Base-by-base conservation (phyloP, 2,888 invertebrate genomes). In the Acanthoscelides obtectus region DNA sequence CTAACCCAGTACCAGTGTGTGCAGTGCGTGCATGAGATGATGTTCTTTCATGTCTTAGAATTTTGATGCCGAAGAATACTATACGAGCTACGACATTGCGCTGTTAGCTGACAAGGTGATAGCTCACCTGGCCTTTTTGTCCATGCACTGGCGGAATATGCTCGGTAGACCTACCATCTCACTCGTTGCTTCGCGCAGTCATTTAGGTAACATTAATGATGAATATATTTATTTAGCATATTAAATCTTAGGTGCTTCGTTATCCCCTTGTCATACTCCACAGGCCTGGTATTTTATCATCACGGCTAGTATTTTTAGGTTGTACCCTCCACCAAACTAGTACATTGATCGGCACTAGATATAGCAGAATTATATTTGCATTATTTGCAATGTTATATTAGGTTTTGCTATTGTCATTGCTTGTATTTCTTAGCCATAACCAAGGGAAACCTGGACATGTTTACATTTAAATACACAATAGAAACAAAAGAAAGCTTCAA, bases 91-190 rank as follows among this genome's bases (percentile, higher is more conserved):
- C 84, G 99, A 99, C 89, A 93, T 95, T 86, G 95, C 95, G 84
- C 92, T 98, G 86, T 92, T 98, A 87, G 93, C 96, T 84, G 96
- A 97, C 88, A 95, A 94, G 85, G 94, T 98, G 87, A 94, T 93
- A 85, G 94, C 94, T 82, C 96, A 97, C 88, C 90, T 98, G 86
- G 94, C 95, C 81, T 97, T 97, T 89, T 91, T 98, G 86, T 95
- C 97, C 86, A 95, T 94, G 90, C 96, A 93, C 88, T 99, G 99
- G 99, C 95, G 95, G 85, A 92, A 95, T 87, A 95, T 97, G 92
- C 92, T 98, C 86, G 99, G 99, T 84, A 91, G 99, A 82, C 99
- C 99, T 77, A 94, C 96, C 80, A 93, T 97, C 87, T 95, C 95
- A 79, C 89, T 97, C 87, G 93, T 95, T 86, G 93, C 93, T 84